Evolutionary conservation across 2,888 invertebrate species (phyloP).

Genomic region (Trissolcus brochymenae): DNA sequence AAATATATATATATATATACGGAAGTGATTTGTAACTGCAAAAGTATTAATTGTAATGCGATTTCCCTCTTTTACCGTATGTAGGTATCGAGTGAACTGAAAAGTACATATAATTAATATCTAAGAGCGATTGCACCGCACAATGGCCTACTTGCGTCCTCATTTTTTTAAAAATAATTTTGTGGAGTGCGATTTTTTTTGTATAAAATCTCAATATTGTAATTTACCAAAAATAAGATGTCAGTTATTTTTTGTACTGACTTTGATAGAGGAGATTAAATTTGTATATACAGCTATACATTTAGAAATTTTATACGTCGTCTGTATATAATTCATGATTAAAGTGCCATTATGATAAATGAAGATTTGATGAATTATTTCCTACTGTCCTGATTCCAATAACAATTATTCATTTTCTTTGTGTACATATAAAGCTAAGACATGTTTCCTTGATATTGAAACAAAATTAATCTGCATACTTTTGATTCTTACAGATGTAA

Average conservation of each 20-base stretch:
- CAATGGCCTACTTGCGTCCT: no score
- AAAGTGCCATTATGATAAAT: conserved; percentile 70
- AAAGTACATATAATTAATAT: conserved; percentile 11
- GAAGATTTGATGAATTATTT: background rate
- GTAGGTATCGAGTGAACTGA: background rate
- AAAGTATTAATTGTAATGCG: conserved; percentile 39
- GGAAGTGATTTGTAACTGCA: conserved; percentile 28
- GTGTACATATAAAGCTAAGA: background rate
- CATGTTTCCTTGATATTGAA: background rate
- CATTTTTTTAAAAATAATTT: background rate
- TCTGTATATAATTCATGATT: conserved; percentile 69
- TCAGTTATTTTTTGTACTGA: conserved; percentile 41
- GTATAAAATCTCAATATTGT: conserved; percentile 30
- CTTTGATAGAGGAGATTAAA: conserved; percentile 19
- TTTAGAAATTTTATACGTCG: conserved; percentile 59
- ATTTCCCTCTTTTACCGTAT: conserved; percentile 14
- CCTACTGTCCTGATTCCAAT: background rate
- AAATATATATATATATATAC: conserved; percentile 12
- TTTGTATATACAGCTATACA: conserved; percentile 41
- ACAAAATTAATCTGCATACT: background rate
- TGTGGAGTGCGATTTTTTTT: conserved; percentile 24
- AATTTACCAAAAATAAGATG: conserved; percentile 15
- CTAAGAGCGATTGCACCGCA: background rate
- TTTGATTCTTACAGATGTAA: background rate
- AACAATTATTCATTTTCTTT: background rate